phyloP scores from a whole-genome alignment of 2,113 vertebrate species.

The Nothocercus nigrocapillus region DNA sequence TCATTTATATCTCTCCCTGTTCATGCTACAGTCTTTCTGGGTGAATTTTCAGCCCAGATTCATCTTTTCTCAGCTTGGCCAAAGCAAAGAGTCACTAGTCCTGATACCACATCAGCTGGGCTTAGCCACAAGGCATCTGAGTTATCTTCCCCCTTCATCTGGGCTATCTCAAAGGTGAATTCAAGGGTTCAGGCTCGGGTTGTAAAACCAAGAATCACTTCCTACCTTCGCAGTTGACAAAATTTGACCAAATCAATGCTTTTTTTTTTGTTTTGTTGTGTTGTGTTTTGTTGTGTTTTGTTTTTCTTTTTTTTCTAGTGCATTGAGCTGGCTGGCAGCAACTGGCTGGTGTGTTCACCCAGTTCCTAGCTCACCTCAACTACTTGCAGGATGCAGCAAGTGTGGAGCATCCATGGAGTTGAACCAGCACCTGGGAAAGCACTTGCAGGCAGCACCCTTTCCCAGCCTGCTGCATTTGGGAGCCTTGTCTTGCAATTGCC shows the following conservation, averaged over 20 bases:
- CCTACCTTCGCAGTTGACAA: not conserved
- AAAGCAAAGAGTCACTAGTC: not conserved
- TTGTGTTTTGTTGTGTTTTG: too few species aligned
- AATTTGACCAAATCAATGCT: not conserved
- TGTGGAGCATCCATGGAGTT: not conserved
- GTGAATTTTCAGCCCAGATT: not conserved
- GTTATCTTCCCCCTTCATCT: not conserved
- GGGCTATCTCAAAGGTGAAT: not conserved
- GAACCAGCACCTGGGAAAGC: not conserved
- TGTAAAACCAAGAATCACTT: not conserved
- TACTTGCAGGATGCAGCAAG: not conserved
- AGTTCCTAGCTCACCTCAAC: not conserved
- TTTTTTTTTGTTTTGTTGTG: not conserved
- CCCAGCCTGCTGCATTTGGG: not conserved
- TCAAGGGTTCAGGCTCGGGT: not conserved
- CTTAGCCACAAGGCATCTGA: not conserved
- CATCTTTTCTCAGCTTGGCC: not conserved
- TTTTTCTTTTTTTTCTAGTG: not conserved
- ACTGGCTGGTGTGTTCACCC: fast-evolving
- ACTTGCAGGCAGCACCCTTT: not conserved
- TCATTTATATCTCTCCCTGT: not conserved
- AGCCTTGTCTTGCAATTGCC: fast-evolving
- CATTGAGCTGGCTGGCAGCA: fast-evolving
- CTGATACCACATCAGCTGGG: not conserved
- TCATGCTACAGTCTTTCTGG: not conserved